These are phyloP conservation scores for Pocillopora damicornis DNA, from an alignment of 64 coral and sea anemone species.

Conservation along the genomic window DNA sequence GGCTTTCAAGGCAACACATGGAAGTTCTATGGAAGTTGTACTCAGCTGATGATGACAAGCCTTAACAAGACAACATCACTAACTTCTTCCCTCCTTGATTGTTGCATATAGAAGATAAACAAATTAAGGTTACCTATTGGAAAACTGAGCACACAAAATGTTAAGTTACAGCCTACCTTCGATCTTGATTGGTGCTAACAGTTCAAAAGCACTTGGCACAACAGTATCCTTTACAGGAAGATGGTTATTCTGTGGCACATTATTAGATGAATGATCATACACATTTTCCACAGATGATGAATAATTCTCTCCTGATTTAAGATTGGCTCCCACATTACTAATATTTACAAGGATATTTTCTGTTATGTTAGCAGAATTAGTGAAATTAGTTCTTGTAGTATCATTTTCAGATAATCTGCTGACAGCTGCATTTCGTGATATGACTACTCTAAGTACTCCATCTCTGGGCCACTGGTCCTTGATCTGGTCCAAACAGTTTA, in stretches of 20 bases:
- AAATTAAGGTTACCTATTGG: too few species aligned
- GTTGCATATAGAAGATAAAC: too few species aligned
- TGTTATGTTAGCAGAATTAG: slow-evolving; percentile 46
- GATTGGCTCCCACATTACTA: slow-evolving; percentile 7
- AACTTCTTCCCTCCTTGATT: too few species aligned
- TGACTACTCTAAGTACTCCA: slow-evolving; percentile 89
- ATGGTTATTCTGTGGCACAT: slow-evolving; percentile 62
- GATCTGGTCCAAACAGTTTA: slow-evolving; percentile 89
- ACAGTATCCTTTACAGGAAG: slow-evolving; percentile 70
- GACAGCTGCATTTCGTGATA: slow-evolving; percentile 57
- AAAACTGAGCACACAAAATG: too few species aligned
- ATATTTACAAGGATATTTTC: slow-evolving; percentile 24
- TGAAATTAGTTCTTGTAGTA: slow-evolving; percentile 33
- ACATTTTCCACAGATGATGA: slow-evolving; percentile 52
- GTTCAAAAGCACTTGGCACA: slow-evolving; percentile 74
- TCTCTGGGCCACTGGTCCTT: slow-evolving; percentile 94
- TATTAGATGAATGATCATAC: slow-evolving; percentile 50
- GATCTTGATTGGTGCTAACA: slow-evolving; percentile 51
- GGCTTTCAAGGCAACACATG: too few species aligned
- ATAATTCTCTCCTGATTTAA: slow-evolving; percentile 21
- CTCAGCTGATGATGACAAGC: too few species aligned
- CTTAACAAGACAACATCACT: too few species aligned
- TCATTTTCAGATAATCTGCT: slow-evolving; percentile 67
- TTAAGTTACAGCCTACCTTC: slow-evolving; percentile 22
- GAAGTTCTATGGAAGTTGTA: too few species aligned